Evolutionary conservation across 2,113 vertebrate species (phyloP).

Genomic region (Mirounga angustirostris): DNA sequence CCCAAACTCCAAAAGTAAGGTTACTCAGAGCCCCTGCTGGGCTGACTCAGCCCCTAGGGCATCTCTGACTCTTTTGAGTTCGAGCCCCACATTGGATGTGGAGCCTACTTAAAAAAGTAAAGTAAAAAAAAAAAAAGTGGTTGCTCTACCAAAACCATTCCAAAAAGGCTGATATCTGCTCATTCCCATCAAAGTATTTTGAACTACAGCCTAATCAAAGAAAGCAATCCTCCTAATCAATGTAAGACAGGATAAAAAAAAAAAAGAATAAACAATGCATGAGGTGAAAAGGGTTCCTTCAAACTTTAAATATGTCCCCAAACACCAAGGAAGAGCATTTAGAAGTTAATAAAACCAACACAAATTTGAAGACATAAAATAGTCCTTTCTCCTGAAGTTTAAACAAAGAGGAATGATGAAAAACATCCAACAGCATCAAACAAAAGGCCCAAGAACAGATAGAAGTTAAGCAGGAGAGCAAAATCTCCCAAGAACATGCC

Average conservation of each 20-base stretch:
- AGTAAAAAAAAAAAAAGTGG: background rate
- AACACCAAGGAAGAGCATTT: background rate
- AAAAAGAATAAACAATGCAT: background rate
- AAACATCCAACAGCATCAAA: slow-evolving; percentile 28
- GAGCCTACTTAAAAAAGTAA: background rate
- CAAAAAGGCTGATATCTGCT: background rate
- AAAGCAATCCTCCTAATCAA: background rate
- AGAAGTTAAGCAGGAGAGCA: background rate
- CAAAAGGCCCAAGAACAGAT: background rate
- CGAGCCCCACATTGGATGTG: background rate
- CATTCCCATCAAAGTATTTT: background rate
- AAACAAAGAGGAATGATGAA: slow-evolving; percentile 44
- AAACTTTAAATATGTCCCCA: background rate
- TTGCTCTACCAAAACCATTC: background rate
- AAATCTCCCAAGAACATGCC: background rate
- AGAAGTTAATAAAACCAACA: background rate
- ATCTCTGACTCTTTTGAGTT: background rate
- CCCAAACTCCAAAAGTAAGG: background rate
- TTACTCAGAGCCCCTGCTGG: background rate
- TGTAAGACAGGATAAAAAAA: too few relatives aligned
- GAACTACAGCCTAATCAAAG: background rate
- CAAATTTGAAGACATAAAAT: background rate
- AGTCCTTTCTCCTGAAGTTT: background rate
- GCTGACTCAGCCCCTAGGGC: background rate
- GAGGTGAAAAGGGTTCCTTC: background rate